Percentiles rank a stretch among this genome's conserved stretches.
These are phyloP conservation scores for Theonella swinhoei DNA, from an alignment of 37 sponge, comb jelly and placozoan genomes.

Conservation along the genomic window DNA sequence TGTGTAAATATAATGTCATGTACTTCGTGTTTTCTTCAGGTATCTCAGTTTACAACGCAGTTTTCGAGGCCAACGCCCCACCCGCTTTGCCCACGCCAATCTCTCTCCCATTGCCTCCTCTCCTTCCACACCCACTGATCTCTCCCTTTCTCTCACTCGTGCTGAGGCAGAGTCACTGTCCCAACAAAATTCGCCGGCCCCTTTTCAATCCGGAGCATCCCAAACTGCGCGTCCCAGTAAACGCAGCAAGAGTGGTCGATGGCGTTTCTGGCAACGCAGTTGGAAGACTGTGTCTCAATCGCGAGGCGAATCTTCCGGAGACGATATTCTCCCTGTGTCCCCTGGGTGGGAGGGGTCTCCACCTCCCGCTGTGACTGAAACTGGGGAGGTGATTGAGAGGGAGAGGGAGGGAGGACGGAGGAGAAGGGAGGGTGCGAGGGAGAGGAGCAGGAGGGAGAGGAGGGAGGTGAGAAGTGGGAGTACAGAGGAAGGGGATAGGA, in stretches of 20 bases:
- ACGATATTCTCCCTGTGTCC: slow-evolving; percentile 2
- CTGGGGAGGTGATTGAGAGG: not conserved
- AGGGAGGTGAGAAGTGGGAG: not conserved
- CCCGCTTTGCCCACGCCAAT: not conserved
- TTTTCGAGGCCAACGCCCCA: slow-evolving; percentile 18
- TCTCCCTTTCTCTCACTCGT: slow-evolving; percentile 40
- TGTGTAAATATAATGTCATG: not conserved
- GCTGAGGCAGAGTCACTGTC: slow-evolving; percentile 22
- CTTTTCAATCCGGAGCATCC: not conserved
- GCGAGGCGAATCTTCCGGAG: not conserved
- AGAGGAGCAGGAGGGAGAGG: not conserved
- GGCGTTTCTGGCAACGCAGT: slow-evolving; percentile 3
- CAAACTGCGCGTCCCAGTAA: not conserved
- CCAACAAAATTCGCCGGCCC: not conserved
- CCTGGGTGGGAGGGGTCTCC: slow-evolving; percentile 8
- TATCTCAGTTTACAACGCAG: slow-evolving; percentile 60
- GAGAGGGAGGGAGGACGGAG: not conserved
- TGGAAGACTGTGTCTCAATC: not conserved
- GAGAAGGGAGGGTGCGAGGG: not conserved
- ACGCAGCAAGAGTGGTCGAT: slow-evolving; percentile 3
- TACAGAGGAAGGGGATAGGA: not conserved
- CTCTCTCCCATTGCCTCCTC: slow-evolving; percentile 9
- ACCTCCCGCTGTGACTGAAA: not conserved
- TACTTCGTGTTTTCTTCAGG: slow-evolving; percentile 10
- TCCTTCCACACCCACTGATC: slow-evolving; percentile 2